Evolutionary conservation across 2,888 invertebrate genomes (phyloP).

Genomic region (Calameuta filiformis): DNA sequence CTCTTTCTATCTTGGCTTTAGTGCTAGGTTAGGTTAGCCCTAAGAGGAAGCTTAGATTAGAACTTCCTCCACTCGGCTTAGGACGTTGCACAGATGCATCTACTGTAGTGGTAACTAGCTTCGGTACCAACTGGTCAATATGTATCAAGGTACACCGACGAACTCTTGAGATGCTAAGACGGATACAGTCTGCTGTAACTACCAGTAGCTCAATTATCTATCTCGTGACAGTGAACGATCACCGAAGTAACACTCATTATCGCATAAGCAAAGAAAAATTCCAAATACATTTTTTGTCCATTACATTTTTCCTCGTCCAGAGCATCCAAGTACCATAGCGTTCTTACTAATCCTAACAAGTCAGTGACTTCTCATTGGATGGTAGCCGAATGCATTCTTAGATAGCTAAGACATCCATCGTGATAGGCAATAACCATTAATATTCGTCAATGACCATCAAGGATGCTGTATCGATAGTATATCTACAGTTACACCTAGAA

Average conservation of each 20-base stretch:
- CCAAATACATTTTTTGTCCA: not conserved
- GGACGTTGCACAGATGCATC: conserved; percentile 38
- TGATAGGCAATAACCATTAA: conserved; percentile 28
- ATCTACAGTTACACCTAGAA: not conserved
- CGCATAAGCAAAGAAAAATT: too few species aligned
- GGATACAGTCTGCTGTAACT: conserved; percentile 31
- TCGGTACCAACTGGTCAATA: conserved; percentile 39
- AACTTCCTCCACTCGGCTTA: not conserved
- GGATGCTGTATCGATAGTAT: not conserved
- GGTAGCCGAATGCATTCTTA: not conserved
- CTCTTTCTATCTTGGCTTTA: conserved; percentile 6
- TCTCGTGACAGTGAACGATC: conserved; percentile 2
- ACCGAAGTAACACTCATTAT: not conserved
- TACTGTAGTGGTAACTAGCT: conserved; percentile 35
- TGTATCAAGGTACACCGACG: conserved; percentile 26
- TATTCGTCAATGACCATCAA: conserved; percentile 18
- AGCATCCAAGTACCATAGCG: not conserved
- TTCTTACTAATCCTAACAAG: not conserved
- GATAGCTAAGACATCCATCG: conserved; percentile 18
- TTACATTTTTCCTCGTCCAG: not conserved
- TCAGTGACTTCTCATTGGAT: not conserved
- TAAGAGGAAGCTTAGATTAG: not conserved
- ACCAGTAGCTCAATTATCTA: conserved; percentile 32
- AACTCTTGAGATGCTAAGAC: conserved; percentile 23
- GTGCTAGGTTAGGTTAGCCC: conserved; percentile 19